A percentile compares a stretch with the other conserved stretches of the same genome.
Evolutionary conservation across 2,113 vertebrate species (phyloP).

Genomic region (Macrotus californicus): DNA sequence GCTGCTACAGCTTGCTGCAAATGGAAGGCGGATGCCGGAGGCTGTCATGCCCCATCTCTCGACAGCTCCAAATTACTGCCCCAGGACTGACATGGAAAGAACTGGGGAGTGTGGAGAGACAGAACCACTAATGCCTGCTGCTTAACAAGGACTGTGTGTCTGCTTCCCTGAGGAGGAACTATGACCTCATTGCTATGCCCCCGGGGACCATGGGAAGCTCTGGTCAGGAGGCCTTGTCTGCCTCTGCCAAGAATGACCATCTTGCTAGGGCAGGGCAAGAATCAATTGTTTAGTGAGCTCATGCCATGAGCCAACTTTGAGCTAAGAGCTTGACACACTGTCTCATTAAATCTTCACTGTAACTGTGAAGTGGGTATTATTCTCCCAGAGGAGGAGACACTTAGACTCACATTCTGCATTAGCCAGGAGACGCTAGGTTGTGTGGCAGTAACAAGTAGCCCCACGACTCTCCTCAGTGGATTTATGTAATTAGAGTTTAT

Average conservation of each 20-base stretch:
- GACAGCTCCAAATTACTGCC: conserved; percentile 31
- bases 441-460: background rate
- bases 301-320: background rate
- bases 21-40: background rate
- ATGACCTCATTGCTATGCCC: conserved; percentile 8
- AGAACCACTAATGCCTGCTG: background rate
- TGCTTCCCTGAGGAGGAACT: background rate
- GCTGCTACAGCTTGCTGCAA: background rate
- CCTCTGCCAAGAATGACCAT: background rate
- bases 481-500: background rate
- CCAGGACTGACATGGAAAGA: background rate
- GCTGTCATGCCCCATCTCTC: conserved; percentile 17
- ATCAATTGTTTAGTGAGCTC: background rate
- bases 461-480: background rate
- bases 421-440: background rate
- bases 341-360: background rate
- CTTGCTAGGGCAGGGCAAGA: background rate
- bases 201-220: background rate
- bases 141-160: background rate
- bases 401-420: background rate
- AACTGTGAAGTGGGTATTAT: background rate
- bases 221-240: background rate
- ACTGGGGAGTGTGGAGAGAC: conserved; percentile 42
- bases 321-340: background rate
- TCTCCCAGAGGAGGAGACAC: background rate